Base-by-base conservation (phyloP, 2,888 invertebrate species). In the Orthosia incerta region DNA sequence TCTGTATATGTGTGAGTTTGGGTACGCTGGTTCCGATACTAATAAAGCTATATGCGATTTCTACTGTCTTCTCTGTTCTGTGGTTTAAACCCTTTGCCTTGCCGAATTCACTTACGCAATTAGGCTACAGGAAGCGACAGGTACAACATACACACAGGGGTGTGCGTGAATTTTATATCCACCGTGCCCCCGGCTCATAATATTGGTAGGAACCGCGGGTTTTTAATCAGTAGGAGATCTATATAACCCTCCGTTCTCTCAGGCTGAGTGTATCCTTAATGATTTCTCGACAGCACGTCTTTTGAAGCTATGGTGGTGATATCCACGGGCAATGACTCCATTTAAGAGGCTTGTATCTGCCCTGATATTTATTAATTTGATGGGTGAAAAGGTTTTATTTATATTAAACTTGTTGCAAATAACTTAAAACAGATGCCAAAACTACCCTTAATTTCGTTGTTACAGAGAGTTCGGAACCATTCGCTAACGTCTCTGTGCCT, bases 401-500 rank as follows among this genome's bases (percentile, higher is more conserved):
- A n/a, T 26, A 26, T 26, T 23, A 23, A 7, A 39, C 39, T 7
- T 9, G 39, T 20, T 16, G 9, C 4, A 16, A 3, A 20, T 61
- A 20, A 45, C 13, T 4, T 20, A 16, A 50, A 23, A n/a, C 13
- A 39, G 15, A 18, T 20, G 3, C 20, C 51, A 20, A n/a, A 55
- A 16, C 4, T 53, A n/a, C 11, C 3, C 13, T 67, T 51, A 15
- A 20, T 56, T 62, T 51, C 0, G 9, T 91, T 90, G 85, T 97
- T 97, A 57, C 97, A 98, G 97, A 97, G 98, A 88, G 97, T 98
- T 85, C 97, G 99, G 88, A 99, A 98, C 95, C 99, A 99, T 94
- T 99, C 99, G 18, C 96, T 99, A 86, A 99, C 99, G 55, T 99
- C 99, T 64, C 97, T 99, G 73, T 99, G 99, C 96, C 97, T 99